Conservation (phyloP, 2,797 vertebrate genomes). For the Leptoclinus maculatus region DNA sequence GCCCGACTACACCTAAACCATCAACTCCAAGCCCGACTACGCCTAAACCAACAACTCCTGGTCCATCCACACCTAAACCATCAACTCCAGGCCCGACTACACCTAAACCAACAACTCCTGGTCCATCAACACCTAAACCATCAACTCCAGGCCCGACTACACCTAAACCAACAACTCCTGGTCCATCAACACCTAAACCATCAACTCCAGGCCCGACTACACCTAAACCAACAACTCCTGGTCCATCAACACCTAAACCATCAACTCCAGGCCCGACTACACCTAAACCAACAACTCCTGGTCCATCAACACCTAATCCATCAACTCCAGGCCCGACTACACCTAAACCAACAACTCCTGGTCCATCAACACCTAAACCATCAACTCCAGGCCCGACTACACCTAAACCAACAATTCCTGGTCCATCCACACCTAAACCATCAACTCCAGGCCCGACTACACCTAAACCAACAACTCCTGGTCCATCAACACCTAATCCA, state of each 20-base stretch:
- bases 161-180: conserved; percentile 5
- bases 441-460: too few relatives aligned
- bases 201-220: conserved; percentile 12
- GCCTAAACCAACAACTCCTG: conserved; percentile 10
- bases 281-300: conserved; percentile 7
- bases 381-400: conserved; percentile 14
- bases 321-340: background rate
- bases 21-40: too few relatives aligned
- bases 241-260: conserved; percentile 28
- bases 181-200: conserved; percentile 7
- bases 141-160: background rate
- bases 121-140: conserved; percentile 13
- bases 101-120: conserved; percentile 14
- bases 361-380: conserved; percentile 8
- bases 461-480: conserved; percentile 14
- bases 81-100: too few relatives aligned
- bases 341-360: conserved; percentile 35
- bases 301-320: conserved; percentile 11
- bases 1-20: conserved; percentile 18
- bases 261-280: background rate
- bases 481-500: conserved; percentile 11
- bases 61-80: conserved; percentile 27
- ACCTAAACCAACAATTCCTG: conserved; percentile 7
- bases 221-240: conserved; percentile 7
- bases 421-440: conserved; percentile 27